Evolutionary conservation across 2,113 vertebrate species (phyloP), one percentile per base, ranked within the genome.

Genomic region (Chinchilla lanigera): DNA sequence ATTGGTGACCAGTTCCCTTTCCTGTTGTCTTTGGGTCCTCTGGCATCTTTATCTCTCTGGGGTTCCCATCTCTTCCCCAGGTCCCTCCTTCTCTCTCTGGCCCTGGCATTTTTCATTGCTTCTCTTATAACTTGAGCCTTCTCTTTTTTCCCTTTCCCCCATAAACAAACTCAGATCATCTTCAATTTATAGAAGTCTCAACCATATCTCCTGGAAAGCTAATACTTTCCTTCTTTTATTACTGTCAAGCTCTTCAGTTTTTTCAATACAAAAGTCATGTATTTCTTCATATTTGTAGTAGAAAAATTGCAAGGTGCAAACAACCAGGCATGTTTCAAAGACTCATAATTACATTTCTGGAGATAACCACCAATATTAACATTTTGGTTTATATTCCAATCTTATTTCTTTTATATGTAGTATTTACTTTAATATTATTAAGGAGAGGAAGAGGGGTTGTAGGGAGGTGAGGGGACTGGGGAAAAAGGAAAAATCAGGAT

Each of bases 271-370:
- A 38, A 93, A 81, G 35, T 80, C 80, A 96, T 73, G 17, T 7
- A 60, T 33, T 50, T 77, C 50, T 78, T 50, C 44, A 78, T 73
- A 81, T 85, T 92, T 85, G 35, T 86, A 94, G 63, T 82, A 88
- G 86, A 82, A 89, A 94, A 91, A 54, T 41, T 60, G 54, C 13
- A 85, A 87, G 95, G 24, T 89, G 73, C 3, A 81, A 94, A 88
- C 82, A 93, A 67, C 58, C 35, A 69, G 47, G 78, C 44, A 85
- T 73, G 33, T 90, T 95, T 95, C 30, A 41, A 65, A 94, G 85
- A 85, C 47, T 26, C 16, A 54, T 61, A 94, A 85, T 56, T 58
- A 69, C 7, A 73, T 19, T 90, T 93, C 28, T 73, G 81, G 91
- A 92, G 61, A 52, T 93, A 86, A 50, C n/a, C 30, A 54, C 50